phyloP scores from a whole-genome alignment of 2,113 vertebrate species.

The Rhinoderma darwinii region DNA sequence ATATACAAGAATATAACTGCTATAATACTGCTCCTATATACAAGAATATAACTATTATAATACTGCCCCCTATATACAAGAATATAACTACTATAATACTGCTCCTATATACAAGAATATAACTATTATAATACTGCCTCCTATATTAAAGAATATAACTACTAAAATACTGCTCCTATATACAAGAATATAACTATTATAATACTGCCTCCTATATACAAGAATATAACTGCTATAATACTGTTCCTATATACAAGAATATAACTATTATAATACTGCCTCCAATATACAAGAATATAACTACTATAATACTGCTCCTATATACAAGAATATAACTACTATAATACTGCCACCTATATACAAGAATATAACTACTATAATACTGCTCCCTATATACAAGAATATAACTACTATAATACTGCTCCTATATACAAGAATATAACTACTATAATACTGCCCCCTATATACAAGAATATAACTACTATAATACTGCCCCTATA shows the following conservation, averaged over 20 bases:
- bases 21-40: slow-evolving; percentile 1
- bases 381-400: background rate
- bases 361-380: slow-evolving; percentile 7
- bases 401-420: background rate
- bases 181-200: slow-evolving; percentile 3
- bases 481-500: too few species aligned
- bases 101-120: background rate
- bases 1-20: slow-evolving; percentile 6
- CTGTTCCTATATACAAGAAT: background rate
- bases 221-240: slow-evolving; percentile 1
- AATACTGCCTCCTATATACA: background rate
- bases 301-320: slow-evolving; percentile 1
- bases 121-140: background rate
- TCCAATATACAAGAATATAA: background rate
- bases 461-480: too few species aligned
- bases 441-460: too few species aligned
- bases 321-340: background rate
- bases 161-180: background rate
- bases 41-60: slow-evolving; percentile 12
- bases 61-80: background rate
- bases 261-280: background rate
- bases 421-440: too few species aligned
- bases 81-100: slow-evolving; percentile 5
- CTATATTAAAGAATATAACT: background rate
- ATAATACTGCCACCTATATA: background rate